Base-by-base conservation (phyloP, 2,797 vertebrate species). In the Hafferia zeledoni region DNA sequence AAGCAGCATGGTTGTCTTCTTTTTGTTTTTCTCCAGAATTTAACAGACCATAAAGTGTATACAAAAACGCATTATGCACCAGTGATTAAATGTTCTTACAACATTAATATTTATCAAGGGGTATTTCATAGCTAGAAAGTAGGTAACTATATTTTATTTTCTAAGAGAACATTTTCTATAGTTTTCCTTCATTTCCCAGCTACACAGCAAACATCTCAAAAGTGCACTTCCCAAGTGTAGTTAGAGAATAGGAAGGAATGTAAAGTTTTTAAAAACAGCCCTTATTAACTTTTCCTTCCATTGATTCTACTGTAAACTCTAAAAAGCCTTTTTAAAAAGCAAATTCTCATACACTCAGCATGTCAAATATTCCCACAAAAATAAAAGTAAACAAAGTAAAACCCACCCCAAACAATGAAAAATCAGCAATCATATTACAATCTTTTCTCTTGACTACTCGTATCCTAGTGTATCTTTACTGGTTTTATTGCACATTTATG, bases 201-300 rank as follows among this genome's bases (percentile, higher is more conserved):
- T 98, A 97, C 97, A 98, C 97, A 97, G 85, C 96, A 96, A 97
- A 97, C 97, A 96, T 90, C 92, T 96, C 97, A 95, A 96, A 98
- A 98, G 98, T 98, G 97, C 98, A 98, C 97, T 98, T 98, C 93
- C 98, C 96, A 97, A 97, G 97, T 98, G 96, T 97, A 98, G 96
- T 97, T 96, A 97, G 97, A 98, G 98, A 98, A 98, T 90, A 98
- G 98, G 98, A 98, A 98, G 98, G 98, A 98, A 98, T 98, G 97
- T 98, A 97, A 97, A 98, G 93, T 98, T 96, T 98, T 98, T 98
- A 98, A 98, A 98, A 98, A 98, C 98, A 98, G 98, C 98, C 98
- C 98, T 98, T 98, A 97, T 97, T 97, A 98, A 98, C 97, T 98
- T 97, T 98, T 98, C 98, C 98, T 98, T 98, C 98, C 97, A 90